Evolutionary conservation across 2,888 invertebrate genomes (phyloP).

Genomic region (Macrosiphum euphorbiae): DNA sequence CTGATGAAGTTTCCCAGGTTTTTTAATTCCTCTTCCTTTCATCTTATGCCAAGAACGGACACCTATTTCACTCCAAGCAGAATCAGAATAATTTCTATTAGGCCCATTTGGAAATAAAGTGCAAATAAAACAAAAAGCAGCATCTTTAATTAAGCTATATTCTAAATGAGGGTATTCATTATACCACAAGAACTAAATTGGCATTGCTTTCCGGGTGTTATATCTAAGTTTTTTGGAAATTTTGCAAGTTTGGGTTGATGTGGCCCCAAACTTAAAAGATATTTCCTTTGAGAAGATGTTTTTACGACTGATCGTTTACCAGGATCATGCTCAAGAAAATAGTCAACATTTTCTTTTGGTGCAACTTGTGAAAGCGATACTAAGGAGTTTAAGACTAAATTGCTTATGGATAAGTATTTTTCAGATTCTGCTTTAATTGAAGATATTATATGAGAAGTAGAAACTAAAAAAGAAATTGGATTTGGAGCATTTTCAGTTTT

Average conservation of each 20-base stretch:
- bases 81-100: background rate
- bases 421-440: slow-evolving; percentile 7
- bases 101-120: background rate
- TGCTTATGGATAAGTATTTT: background rate
- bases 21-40: background rate
- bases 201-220: background rate
- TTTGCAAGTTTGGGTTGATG: background rate
- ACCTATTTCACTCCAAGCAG: background rate
- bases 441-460: background rate
- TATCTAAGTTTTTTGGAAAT: background rate
- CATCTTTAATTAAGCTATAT: too few species aligned
- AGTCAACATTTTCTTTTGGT: background rate
- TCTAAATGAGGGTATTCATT: too few species aligned
- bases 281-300: background rate
- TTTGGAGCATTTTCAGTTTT: background rate
- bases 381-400: background rate
- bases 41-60: background rate
- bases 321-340: background rate
- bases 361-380: background rate
- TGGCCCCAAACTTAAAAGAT: background rate
- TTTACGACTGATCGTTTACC: background rate
- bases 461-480: slow-evolving; percentile 7
- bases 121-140: background rate
- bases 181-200: too few species aligned
- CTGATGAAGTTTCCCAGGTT: background rate